Evolutionary conservation across 2,888 invertebrate species (phyloP), one percentile per base, ranked within the genome.

Genomic region (Noctuana brunneofusca): DNA sequence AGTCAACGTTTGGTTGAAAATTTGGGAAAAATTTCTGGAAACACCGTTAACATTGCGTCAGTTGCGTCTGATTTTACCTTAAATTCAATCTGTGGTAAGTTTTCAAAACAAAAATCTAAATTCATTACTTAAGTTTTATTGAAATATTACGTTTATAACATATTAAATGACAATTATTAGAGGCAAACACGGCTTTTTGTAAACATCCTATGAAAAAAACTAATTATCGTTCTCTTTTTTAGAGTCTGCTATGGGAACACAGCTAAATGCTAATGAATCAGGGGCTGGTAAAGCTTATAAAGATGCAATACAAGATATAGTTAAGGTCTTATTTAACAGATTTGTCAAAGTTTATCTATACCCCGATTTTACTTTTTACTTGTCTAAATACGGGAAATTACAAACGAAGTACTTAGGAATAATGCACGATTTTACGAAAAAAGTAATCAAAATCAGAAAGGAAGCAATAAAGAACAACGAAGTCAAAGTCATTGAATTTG

Each of bases 171-270:
- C n/a, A n/a, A n/a, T n/a, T n/a, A n/a, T n/a, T n/a, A n/a, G n/a
- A n/a, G n/a, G n/a, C n/a, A n/a, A n/a, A n/a, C n/a, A n/a, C n/a
- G n/a, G n/a, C n/a, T n/a, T n/a, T n/a, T n/a, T n/a, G n/a, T n/a
- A n/a, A n/a, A n/a, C n/a, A n/a, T n/a, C n/a, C n/a, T n/a, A n/a
- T n/a, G n/a, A 38, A 9, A 38, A 38, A 12, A 12, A 38, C 12
- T 38, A 38, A 12, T 4, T 38, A 3, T 12, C 4, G 3, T 12
- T 16, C 3, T 3, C 16, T 16, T 24, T 79, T 83, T 60, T 69
- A 93, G 93, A 93, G 87, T 93, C 94, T 18, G 95, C 96, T 0
- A 95, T 96, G 94, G 96, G 96, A 1, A 92, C 93, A 0, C 89
- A 92, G 63, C 83, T 95, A 8, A 84, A 88, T 57, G 83, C 86